Evolutionary conservation across 2,888 invertebrate genomes (phyloP).

Genomic region (Mythimna impura): DNA sequence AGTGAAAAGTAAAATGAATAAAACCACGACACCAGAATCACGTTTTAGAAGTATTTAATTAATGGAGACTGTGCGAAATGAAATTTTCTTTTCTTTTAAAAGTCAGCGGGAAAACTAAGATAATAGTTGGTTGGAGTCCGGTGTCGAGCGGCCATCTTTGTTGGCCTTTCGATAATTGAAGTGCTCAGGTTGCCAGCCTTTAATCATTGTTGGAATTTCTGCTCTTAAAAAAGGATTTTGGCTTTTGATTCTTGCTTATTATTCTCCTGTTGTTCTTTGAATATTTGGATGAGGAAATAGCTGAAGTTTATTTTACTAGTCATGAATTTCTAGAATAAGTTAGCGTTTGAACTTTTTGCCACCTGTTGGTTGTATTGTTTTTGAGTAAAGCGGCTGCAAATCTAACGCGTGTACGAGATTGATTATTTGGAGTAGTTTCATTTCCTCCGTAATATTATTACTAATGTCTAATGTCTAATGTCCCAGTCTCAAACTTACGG

Average conservation of each 20-base stretch:
- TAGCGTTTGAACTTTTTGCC: not conserved
- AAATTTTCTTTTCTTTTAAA: constrained; percentile 73
- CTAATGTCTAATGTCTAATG: too few relatives aligned
- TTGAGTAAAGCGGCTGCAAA: not conserved
- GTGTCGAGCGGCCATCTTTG: constrained; percentile 54
- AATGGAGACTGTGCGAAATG: constrained; percentile 73
- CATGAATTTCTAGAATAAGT: not conserved
- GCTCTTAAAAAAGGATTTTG: constrained; percentile 28
- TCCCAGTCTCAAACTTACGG: not conserved
- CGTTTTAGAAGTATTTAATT: constrained; percentile 78
- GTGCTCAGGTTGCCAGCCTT: constrained; percentile 64
- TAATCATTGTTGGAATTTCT: constrained; percentile 56
- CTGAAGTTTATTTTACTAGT: not conserved
- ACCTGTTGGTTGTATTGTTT: not conserved
- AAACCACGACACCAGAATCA: constrained; percentile 67
- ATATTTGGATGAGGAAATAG: not conserved
- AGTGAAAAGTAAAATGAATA: constrained; percentile 60
- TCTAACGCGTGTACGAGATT: not conserved
- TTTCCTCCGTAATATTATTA: not conserved
- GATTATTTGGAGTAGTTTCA: not conserved
- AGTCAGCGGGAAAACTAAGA: constrained; percentile 66
- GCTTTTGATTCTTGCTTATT: not conserved
- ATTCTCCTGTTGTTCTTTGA: not conserved
- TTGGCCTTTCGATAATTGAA: constrained; percentile 70
- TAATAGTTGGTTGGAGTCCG: constrained; percentile 73